Percentiles rank a stretch among this genome's conserved stretches.
phyloP scores from a whole-genome alignment of 2,113 vertebrate species.

The Centropus bengalensis region DNA sequence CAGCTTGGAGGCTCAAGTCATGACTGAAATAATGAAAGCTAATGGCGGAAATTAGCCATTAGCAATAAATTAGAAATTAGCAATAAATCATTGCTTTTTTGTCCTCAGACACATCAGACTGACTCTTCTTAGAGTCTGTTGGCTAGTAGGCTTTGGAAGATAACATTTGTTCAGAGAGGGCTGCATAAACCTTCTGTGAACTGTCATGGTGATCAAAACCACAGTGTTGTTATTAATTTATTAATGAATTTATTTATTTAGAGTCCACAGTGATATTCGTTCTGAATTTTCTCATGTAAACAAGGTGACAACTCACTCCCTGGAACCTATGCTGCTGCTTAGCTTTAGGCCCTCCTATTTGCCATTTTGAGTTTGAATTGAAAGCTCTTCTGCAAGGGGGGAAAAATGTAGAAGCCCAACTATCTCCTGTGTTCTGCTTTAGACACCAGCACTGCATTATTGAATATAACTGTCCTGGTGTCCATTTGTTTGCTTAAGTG shows the following conservation, averaged over 20 bases:
- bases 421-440: background rate
- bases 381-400: background rate
- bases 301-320: background rate
- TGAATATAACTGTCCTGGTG: background rate
- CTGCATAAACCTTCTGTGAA: slow-evolving; percentile 55
- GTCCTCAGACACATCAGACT: background rate
- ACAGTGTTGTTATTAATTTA: slow-evolving; percentile 21
- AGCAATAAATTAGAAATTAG: background rate
- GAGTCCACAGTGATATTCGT: background rate
- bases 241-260: slow-evolving; percentile 26
- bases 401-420: background rate
- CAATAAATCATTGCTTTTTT: background rate
- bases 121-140: slow-evolving; percentile 1
- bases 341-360: background rate
- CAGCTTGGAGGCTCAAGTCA: background rate
- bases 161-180: background rate
- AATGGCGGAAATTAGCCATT: background rate
- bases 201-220: slow-evolving; percentile 38
- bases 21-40: background rate
- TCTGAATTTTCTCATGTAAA: slow-evolving; percentile 17
- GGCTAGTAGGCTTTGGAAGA: slow-evolving; percentile 37
- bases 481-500: background rate
- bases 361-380: background rate
- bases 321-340: background rate
- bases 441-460: background rate